These are phyloP conservation scores for Isurus oxyrinchus DNA, from an alignment of 2,113 vertebrate genomes.

Conservation along the genomic window DNA sequence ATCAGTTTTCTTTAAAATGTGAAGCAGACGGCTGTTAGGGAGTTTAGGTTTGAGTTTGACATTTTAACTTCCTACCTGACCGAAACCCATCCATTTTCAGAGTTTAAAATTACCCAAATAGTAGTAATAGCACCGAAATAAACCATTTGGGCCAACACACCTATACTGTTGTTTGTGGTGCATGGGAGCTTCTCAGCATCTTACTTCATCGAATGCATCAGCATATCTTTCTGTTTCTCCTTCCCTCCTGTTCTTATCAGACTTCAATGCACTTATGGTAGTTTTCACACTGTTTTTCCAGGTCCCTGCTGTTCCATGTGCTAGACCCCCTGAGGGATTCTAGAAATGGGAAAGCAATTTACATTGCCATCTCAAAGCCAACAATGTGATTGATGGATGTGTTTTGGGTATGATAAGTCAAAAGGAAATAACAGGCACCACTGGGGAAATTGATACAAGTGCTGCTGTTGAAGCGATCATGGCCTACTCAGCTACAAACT, in stretches of 20 bases:
- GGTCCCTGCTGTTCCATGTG: not conserved
- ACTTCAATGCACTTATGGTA: not conserved
- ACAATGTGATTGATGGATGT: not conserved
- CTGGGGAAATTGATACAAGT: not conserved
- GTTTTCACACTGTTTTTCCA: not conserved
- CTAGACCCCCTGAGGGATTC: not conserved
- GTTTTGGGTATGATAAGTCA: not conserved
- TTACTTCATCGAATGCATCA: too few relatives aligned
- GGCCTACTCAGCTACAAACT: not conserved
- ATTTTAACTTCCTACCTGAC: too few relatives aligned
- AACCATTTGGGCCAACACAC: too few relatives aligned
- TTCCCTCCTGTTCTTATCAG: too few relatives aligned
- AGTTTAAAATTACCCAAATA: too few relatives aligned
- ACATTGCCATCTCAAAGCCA: not conserved
- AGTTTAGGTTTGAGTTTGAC: too few relatives aligned
- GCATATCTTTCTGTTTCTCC: too few relatives aligned
- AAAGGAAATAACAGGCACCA: not conserved
- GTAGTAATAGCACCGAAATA: not conserved
- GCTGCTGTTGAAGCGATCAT: not conserved
- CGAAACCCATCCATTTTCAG: too few relatives aligned
- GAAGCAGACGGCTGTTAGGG: not conserved
- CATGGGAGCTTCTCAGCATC: too few relatives aligned
- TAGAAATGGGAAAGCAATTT: not conserved
- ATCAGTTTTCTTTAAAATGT: too few relatives aligned
- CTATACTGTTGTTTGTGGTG: too few relatives aligned